These are phyloP conservation scores for Sturnus vulgaris DNA, from an alignment of 2,113 vertebrate genomes.

Conservation along the genomic window DNA sequence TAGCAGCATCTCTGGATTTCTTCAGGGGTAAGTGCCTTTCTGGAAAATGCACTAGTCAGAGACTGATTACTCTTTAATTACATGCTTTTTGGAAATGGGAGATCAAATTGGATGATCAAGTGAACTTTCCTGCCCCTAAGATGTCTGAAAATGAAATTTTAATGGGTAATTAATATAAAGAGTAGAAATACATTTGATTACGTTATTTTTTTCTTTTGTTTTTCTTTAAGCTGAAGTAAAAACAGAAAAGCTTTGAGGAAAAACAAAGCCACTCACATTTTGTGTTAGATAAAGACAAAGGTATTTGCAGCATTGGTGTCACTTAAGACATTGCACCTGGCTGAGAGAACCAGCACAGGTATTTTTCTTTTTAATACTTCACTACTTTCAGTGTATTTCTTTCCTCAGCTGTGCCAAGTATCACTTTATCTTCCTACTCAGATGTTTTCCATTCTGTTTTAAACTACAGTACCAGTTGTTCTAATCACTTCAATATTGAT, in stretches of 20 bases:
- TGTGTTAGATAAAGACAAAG: neutral
- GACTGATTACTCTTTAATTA: neutral
- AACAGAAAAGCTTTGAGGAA: neutral
- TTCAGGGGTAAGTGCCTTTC: neutral
- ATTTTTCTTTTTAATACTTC: neutral
- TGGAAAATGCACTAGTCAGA: neutral
- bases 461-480: neutral
- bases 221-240: neutral
- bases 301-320: neutral
- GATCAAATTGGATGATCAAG: neutral
- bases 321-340: neutral
- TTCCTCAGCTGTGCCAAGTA: neutral
- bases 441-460: neutral
- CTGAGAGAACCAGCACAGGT: neutral
- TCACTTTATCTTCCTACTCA: neutral
- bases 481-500: neutral
- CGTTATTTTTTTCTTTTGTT: rapidly evolving
- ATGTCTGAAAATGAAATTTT: neutral
- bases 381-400: neutral
- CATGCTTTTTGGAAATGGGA: neutral
- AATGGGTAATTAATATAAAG: neutral
- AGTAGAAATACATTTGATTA: neutral
- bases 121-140: neutral
- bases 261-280: neutral
- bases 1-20: neutral